A percentile compares a stretch with the other conserved stretches of the same genome.
phyloP scores from a whole-genome alignment of 1,140 invertebrate species.

The Meloidogyne exigua region DNA sequence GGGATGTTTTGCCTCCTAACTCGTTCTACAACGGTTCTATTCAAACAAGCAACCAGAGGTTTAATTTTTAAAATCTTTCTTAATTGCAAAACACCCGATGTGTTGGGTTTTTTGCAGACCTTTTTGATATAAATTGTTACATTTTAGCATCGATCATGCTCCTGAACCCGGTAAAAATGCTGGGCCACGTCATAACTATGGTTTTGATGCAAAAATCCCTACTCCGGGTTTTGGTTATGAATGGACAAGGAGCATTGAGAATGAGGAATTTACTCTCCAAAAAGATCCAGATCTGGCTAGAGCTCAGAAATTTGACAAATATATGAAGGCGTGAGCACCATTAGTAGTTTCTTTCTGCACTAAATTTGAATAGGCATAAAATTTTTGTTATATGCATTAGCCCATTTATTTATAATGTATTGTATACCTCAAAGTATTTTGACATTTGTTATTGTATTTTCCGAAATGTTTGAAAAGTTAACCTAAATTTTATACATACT shows the following conservation, averaged over 20 bases:
- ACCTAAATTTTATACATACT: too few species aligned
- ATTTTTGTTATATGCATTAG: background rate
- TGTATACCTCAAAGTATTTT: too few species aligned
- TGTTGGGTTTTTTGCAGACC: too few species aligned
- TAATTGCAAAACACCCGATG: too few species aligned
- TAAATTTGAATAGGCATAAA: background rate
- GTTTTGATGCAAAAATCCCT: constrained; percentile 26
- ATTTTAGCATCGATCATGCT: background rate
- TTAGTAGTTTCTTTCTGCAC: background rate
- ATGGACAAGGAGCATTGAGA: constrained; percentile 32
- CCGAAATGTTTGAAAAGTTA: too few species aligned
- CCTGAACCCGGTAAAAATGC: constrained; percentile 17
- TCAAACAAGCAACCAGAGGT: constrained; percentile 13
- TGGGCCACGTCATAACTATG: constrained; percentile 41
- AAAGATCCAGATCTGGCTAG: constrained; percentile 29
- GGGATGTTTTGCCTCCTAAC: constrained; percentile 33
- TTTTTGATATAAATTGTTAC: too few species aligned
- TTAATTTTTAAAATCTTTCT: constrained; percentile 1
- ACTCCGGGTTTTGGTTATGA: constrained; percentile 45
- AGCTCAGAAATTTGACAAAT: background rate
- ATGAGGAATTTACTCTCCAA: constrained; percentile 29
- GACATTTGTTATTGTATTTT: too few species aligned
- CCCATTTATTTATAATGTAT: too few species aligned
- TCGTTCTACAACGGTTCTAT: constrained; percentile 27
- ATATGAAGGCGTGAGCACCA: background rate